Percentiles rank a stretch among this genome's conserved stretches.
These are phyloP conservation scores for Platygyra sinensis DNA, from an alignment of 64 coral and sea anemone genomes.

Conservation along the genomic window DNA sequence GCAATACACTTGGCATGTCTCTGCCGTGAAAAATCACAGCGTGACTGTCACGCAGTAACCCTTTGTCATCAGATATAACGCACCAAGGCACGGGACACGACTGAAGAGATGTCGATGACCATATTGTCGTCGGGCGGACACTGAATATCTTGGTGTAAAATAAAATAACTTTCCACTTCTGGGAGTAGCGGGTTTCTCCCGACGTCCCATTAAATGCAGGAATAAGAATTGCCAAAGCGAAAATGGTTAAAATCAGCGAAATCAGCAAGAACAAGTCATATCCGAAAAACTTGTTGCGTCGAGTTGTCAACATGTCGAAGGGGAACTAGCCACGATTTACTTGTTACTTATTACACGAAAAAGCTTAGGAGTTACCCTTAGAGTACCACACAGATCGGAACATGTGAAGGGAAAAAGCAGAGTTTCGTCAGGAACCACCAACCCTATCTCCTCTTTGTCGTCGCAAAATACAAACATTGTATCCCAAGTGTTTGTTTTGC, in stretches of 20 bases:
- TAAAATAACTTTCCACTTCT: slow-evolving; percentile 29
- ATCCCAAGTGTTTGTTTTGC: background rate
- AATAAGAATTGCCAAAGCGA: background rate
- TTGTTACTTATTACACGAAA: too few species aligned
- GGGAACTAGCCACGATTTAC: background rate
- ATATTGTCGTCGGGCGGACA: background rate
- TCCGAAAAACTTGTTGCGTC: background rate
- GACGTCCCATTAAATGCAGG: background rate
- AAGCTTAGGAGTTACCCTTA: background rate
- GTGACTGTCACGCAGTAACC: slow-evolving; percentile 9
- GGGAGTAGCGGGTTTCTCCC: background rate
- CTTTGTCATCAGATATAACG: slow-evolving; percentile 19
- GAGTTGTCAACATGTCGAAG: background rate
- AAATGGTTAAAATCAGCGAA: background rate
- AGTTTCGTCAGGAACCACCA: background rate
- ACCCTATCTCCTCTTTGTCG: background rate
- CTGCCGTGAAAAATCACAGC: slow-evolving; percentile 51
- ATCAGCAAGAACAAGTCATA: background rate
- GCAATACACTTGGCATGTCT: slow-evolving; percentile 9
- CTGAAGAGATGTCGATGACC: background rate
- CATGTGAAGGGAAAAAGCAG: background rate
- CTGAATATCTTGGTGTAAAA: slow-evolving; percentile 48
- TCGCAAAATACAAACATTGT: background rate
- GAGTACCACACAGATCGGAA: background rate
- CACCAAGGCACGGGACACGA: slow-evolving; percentile 19